Evolutionary conservation across 2,113 vertebrate genomes (phyloP).

Genomic region (Gallinago undulata): DNA sequence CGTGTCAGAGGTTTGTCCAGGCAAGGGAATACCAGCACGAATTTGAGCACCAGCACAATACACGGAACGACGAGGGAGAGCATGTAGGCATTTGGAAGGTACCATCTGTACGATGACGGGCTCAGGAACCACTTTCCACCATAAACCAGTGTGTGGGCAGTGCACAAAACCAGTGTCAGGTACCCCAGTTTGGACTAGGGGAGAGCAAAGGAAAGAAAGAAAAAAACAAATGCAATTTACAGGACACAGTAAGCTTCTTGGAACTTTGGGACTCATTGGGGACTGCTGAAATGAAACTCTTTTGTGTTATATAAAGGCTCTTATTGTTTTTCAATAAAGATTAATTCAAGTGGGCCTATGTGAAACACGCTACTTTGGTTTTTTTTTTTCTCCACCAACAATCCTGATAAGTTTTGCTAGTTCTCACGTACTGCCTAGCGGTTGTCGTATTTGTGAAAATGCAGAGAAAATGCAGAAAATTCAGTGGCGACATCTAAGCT

Average conservation of each 20-base stretch:
- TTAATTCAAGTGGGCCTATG: not conserved
- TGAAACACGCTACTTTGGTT: not conserved
- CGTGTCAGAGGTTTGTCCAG: constrained; percentile 78
- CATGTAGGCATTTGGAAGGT: constrained; percentile 80
- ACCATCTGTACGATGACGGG: constrained; percentile 77
- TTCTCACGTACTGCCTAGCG: not conserved
- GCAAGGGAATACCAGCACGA: constrained; percentile 84
- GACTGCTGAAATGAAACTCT: not conserved
- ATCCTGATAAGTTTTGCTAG: not conserved
- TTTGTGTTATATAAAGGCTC: not conserved
- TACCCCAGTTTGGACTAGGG: constrained; percentile 90
- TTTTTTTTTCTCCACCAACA: not conserved
- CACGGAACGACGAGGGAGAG: constrained; percentile 85
- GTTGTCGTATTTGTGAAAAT: not conserved
- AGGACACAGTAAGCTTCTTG: not conserved
- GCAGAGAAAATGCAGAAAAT: not conserved
- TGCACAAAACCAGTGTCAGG: constrained; percentile 85
- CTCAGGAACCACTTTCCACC: constrained; percentile 83
- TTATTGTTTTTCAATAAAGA: not conserved
- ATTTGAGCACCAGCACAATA: constrained; percentile 81
- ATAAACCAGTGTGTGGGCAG: constrained; percentile 81
- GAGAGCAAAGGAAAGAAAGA: not conserved
- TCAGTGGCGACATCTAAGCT: not conserved
- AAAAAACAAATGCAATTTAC: not conserved
- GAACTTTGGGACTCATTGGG: not conserved